Conservation (phyloP, 2,888 invertebrate genomes). For the Xestia ashworthii region DNA sequence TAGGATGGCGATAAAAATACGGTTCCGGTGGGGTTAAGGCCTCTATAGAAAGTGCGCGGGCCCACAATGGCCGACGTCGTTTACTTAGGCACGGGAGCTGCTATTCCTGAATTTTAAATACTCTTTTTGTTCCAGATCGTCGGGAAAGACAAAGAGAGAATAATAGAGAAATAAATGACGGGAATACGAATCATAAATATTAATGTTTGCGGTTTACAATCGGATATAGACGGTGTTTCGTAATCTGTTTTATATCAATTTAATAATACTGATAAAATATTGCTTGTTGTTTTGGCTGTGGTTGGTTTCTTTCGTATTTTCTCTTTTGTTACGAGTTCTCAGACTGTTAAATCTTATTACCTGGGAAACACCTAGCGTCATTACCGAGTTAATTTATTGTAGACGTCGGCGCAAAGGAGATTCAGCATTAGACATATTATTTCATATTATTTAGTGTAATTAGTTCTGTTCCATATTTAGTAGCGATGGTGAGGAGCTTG, state of each 20-base stretch:
- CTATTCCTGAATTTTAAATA: slow-evolving; percentile 67
- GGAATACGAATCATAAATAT: slow-evolving; percentile 55
- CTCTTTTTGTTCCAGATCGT: slow-evolving; percentile 63
- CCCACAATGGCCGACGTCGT: slow-evolving; percentile 61
- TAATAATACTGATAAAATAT: slow-evolving; percentile 31
- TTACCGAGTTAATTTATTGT: slow-evolving; percentile 49
- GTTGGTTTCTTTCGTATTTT: slow-evolving; percentile 11
- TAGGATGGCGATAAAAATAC: slow-evolving; percentile 67
- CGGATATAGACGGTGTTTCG: slow-evolving; percentile 26
- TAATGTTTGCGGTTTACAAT: slow-evolving; percentile 50
- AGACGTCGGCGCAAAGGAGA: slow-evolving; percentile 5
- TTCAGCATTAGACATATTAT: slow-evolving; percentile 23
- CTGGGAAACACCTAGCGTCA: slow-evolving; percentile 43
- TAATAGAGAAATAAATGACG: slow-evolving; percentile 59
- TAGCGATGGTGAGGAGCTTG: neutral
- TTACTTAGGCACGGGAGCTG: slow-evolving; percentile 58
- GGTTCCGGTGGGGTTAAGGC: slow-evolving; percentile 56
- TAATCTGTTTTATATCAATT: slow-evolving; percentile 51
- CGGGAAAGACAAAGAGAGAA: slow-evolving; percentile 57
- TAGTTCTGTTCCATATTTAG: slow-evolving; percentile 44
- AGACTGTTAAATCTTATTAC: slow-evolving; percentile 50
- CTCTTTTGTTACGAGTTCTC: slow-evolving; percentile 18
- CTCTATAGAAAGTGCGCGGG: slow-evolving; percentile 56
- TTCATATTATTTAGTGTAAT: slow-evolving; percentile 29
- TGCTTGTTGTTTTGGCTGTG: neutral